A percentile compares a stretch with the other conserved stretches of the same genome.
Evolutionary conservation across 2,113 vertebrate genomes (phyloP).

Genomic region (Erpornis zantholeuca): DNA sequence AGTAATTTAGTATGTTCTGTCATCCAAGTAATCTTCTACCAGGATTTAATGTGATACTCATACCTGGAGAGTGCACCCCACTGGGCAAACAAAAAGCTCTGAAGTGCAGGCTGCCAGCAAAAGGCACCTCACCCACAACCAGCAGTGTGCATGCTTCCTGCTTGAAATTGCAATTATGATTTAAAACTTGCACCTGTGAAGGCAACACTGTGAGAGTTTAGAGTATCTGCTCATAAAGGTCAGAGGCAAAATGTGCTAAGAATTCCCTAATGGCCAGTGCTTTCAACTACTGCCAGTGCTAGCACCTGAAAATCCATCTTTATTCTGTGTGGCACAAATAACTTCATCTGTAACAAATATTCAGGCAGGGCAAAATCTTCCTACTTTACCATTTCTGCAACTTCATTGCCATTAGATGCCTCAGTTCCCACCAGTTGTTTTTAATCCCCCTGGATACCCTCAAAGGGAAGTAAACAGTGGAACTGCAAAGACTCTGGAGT

Average conservation of each 20-base stretch:
- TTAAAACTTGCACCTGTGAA: not conserved
- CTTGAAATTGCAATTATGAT: not conserved
- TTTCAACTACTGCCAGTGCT: not conserved
- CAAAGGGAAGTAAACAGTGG: not conserved
- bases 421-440: not conserved
- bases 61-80: not conserved
- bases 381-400: not conserved
- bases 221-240: not conserved
- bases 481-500: not conserved
- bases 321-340: not conserved
- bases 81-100: not conserved
- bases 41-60: not conserved
- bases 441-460: not conserved
- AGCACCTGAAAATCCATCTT: not conserved
- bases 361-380: not conserved
- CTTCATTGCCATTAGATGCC: not conserved
- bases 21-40: not conserved
- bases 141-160: not conserved
- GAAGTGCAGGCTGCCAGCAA: not conserved
- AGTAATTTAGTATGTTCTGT: constrained; percentile 1
- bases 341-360: not conserved
- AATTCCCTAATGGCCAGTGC: not conserved
- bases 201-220: not conserved
- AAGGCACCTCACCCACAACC: not conserved
- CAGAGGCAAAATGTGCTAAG: not conserved